Evolutionary conservation across 2,797 vertebrate species (phyloP).

Genomic region (Danio albolineatus): DNA sequence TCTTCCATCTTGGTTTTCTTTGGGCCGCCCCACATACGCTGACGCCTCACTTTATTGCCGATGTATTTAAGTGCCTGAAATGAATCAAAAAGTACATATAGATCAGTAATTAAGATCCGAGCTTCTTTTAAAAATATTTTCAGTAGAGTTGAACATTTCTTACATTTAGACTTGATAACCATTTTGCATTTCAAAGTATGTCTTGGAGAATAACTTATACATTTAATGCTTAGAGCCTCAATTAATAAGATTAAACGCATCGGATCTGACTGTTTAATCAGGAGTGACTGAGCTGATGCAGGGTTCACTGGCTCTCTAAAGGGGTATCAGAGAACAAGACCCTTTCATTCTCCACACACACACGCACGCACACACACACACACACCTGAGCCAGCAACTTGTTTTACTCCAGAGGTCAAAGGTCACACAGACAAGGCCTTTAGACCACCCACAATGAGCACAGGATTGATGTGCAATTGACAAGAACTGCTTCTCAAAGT

Average conservation of each 20-base stretch:
- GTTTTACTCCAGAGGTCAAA: constrained; percentile 65
- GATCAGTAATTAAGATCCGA: background rate
- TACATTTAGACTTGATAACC: background rate
- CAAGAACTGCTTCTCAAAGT: background rate
- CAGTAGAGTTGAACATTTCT: background rate
- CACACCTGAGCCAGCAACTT: constrained; percentile 62
- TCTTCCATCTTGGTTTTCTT: constrained; percentile 99
- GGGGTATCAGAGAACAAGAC: background rate
- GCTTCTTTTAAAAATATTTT: background rate
- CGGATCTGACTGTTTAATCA: constrained; percentile 33
- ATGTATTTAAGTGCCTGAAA: constrained; percentile 92
- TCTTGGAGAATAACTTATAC: background rate
- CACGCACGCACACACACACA: constrained; percentile 36
- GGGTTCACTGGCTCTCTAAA: constrained; percentile 61
- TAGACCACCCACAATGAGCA: constrained; percentile 72
- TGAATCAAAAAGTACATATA: background rate
- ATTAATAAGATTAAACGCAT: constrained; percentile 18
- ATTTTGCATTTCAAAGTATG: constrained; percentile 6
- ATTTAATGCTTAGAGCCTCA: background rate
- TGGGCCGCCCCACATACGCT: constrained; percentile 98
- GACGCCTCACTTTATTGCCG: constrained; percentile 96
- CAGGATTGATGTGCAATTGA: background rate
- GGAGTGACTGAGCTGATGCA: constrained; percentile 8
- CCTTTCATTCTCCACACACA: constrained; percentile 1
- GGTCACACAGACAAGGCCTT: constrained; percentile 63